phyloP scores from a whole-genome alignment of 2,888 invertebrate genomes.

The Meteorus colon region DNA sequence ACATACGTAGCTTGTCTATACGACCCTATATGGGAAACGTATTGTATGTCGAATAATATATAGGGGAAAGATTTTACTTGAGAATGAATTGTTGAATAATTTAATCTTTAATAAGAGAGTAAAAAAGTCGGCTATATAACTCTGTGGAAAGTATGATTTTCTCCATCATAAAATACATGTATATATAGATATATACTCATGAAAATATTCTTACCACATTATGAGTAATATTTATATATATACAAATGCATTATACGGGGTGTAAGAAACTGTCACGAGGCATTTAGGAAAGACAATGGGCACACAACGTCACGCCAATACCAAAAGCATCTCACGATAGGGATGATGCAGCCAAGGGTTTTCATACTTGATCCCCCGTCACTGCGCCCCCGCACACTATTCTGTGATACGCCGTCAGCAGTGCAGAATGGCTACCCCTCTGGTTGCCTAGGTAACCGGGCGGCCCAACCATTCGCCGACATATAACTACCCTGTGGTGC shows the following conservation, averaged over 20 bases:
- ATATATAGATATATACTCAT: neutral
- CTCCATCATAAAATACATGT: neutral
- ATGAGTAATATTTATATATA: neutral
- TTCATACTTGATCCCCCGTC: slow-evolving; percentile 26
- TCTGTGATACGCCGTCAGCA: slow-evolving; percentile 68
- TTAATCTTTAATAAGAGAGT: neutral
- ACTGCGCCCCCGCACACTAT: slow-evolving; percentile 36
- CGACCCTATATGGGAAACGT: neutral
- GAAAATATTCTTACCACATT: neutral
- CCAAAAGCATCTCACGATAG: slow-evolving; percentile 41
- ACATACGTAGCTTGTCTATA: neutral
- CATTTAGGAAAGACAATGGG: slow-evolving; percentile 36
- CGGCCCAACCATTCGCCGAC: slow-evolving; percentile 68
- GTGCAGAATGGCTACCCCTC: slow-evolving; percentile 71
- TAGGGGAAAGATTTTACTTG: neutral
- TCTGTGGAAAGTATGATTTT: neutral
- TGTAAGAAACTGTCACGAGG: slow-evolving; percentile 42
- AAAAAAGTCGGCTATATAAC: neutral
- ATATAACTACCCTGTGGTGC: slow-evolving; percentile 56
- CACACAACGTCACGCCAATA: slow-evolving; percentile 36
- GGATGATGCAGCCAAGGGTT: slow-evolving; percentile 60
- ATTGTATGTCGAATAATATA: neutral
- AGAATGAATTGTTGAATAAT: slow-evolving; percentile 6
- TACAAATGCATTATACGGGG: slow-evolving; percentile 21
- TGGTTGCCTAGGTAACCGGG: slow-evolving; percentile 65